These are phyloP conservation scores for Chromis chromis DNA, from an alignment of 2,797 vertebrate genomes.

Conservation along the genomic window DNA sequence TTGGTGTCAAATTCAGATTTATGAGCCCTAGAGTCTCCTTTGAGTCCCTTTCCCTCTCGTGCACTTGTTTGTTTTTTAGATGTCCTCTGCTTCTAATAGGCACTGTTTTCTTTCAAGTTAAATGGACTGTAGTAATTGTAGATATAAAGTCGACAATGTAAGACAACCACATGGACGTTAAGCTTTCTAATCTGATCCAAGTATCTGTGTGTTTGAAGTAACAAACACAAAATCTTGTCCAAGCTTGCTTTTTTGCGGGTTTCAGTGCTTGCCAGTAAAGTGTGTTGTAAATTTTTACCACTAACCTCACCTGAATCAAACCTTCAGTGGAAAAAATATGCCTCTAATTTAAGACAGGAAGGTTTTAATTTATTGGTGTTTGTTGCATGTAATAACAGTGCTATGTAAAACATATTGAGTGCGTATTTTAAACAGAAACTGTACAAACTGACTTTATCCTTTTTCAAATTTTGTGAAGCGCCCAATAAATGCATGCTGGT, in stretches of 20 bases:
- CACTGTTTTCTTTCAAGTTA: not conserved
- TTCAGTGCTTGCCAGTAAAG: constrained; percentile 20
- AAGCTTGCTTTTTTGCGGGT: constrained; percentile 15
- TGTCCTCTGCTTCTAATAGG: not conserved
- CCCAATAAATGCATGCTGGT: not conserved
- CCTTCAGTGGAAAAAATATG: not conserved
- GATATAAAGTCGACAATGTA: constrained; percentile 7
- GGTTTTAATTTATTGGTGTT: not conserved
- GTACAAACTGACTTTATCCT: not conserved
- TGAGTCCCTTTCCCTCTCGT: not conserved
- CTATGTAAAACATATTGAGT: not conserved
- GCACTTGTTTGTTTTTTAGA: constrained; percentile 1
- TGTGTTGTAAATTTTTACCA: constrained; percentile 7
- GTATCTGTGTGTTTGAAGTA: not conserved
- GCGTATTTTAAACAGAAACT: not conserved
- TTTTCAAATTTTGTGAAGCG: not conserved
- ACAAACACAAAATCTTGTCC: constrained; percentile 5
- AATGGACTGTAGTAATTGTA: constrained; percentile 24
- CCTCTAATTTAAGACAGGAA: not conserved
- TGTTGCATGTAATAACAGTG: not conserved
- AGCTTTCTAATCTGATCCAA: constrained; percentile 14
- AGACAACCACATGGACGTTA: constrained; percentile 20
- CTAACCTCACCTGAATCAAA: not conserved
- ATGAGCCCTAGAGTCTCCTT: not conserved
- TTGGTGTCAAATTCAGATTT: constrained; percentile 23